phyloP scores from a whole-genome alignment of 2,888 invertebrate genomes.

The Volucella zonaria region DNA sequence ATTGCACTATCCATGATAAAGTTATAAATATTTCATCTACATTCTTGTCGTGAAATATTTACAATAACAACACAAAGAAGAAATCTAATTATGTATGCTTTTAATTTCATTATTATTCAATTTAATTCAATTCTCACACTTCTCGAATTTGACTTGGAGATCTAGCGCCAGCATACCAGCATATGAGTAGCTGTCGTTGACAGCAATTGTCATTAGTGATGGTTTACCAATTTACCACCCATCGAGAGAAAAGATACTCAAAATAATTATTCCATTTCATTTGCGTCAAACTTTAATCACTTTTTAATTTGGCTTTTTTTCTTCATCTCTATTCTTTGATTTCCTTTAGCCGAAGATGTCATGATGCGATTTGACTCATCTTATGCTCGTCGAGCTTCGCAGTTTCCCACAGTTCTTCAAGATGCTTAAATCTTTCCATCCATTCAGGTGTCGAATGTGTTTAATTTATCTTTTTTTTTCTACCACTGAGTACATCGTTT shows the following conservation, averaged over 20 bases:
- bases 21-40: constrained; percentile 17
- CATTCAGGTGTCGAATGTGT: too few species aligned
- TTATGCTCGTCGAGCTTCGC: too few species aligned
- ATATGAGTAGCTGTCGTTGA: background rate
- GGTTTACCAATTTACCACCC: constrained; percentile 4
- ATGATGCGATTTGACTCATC: too few species aligned
- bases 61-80: background rate
- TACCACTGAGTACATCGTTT: too few species aligned
- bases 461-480: too few species aligned
- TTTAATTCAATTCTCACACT: constrained; percentile 49
- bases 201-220: constrained; percentile 21
- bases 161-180: background rate
- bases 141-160: background rate
- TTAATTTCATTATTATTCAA: constrained; percentile 28
- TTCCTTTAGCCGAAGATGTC: constrained; percentile 1
- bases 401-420: too few species aligned
- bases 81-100: constrained; percentile 39
- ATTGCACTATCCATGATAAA: background rate
- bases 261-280: constrained; percentile 26
- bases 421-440: too few species aligned
- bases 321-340: background rate
- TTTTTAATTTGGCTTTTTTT: background rate
- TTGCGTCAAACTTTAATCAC: constrained; percentile 8
- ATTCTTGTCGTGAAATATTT: constrained; percentile 12
- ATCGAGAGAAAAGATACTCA: background rate